A percentile compares a stretch with the other conserved stretches of the same genome.
Conservation (phyloP, 2,888 invertebrate species). For the Sinhomidia bicolor region DNA sequence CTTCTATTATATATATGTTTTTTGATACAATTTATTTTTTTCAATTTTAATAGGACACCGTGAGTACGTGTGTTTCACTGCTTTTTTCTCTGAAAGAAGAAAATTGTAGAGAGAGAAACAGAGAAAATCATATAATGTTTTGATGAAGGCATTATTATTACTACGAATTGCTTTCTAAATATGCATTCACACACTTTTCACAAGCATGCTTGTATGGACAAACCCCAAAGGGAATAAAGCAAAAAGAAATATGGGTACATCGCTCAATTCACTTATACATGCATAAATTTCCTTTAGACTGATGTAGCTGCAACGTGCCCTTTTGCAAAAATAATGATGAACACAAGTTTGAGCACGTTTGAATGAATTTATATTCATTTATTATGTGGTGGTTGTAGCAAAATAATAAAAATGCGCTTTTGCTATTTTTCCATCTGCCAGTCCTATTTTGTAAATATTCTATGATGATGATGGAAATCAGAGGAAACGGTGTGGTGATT, state of each 20-base stretch:
- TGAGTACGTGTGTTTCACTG: slow-evolving; percentile 54
- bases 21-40: too few species aligned
- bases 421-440: not conserved
- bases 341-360: slow-evolving; percentile 25
- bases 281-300: too few species aligned
- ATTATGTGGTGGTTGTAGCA: not conserved
- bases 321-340: slow-evolving; percentile 43
- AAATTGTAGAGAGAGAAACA: not conserved
- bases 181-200: too few species aligned
- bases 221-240: not conserved
- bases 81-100: slow-evolving; percentile 8
- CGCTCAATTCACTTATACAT: too few species aligned
- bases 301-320: slow-evolving; percentile 18
- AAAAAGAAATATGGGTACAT: too few species aligned
- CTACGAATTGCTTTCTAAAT: not conserved
- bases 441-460: slow-evolving; percentile 20
- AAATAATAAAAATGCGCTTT: not conserved
- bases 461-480: slow-evolving; percentile 28
- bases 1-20: too few species aligned
- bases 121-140: too few species aligned
- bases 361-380: slow-evolving; percentile 5
- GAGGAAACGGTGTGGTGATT: slow-evolving; percentile 11
- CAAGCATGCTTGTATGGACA: not conserved
- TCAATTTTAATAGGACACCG: slow-evolving; percentile 44
- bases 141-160: not conserved